Percentiles rank a stretch among this genome's conserved stretches.
Conservation (phyloP, 2,888 invertebrate species). For the Drosophila tanythrix region DNA sequence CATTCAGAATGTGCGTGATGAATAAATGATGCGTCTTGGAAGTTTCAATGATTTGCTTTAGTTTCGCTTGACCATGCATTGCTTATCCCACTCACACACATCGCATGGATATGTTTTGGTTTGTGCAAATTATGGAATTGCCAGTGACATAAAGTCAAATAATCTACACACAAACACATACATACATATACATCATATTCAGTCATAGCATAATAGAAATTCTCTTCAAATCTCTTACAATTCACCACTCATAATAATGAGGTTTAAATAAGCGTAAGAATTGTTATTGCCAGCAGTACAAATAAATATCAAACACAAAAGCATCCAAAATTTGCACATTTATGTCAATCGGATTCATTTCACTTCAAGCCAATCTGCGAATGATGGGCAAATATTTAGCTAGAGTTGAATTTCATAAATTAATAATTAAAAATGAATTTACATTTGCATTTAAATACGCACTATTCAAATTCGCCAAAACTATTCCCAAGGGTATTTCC, state of each 20-base stretch:
- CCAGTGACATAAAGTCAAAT: conserved; percentile 32
- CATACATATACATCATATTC: background rate
- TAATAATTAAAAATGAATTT: background rate
- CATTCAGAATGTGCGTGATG: conserved; percentile 70
- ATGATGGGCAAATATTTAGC: background rate
- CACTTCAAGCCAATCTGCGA: background rate
- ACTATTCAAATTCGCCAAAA: background rate
- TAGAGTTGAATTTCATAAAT: background rate
- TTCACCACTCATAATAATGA: background rate
- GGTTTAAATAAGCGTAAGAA: background rate
- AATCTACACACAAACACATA: conserved; percentile 23
- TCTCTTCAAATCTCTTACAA: conserved; percentile 10
- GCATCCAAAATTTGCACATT: background rate
- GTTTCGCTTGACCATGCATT: conserved; percentile 51
- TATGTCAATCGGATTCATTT: background rate
- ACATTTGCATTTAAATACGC: background rate
- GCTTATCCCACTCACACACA: conserved; percentile 11
- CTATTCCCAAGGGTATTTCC: conserved; percentile 24
- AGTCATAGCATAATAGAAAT: conserved; percentile 1
- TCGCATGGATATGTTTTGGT: conserved; percentile 15
- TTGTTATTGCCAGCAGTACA: background rate
- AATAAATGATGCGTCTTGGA: conserved; percentile 75
- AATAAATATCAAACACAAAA: background rate
- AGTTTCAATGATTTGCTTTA: conserved; percentile 72
- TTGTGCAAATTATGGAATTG: conserved; percentile 27